These are phyloP conservation scores for Adoxophyes honmai DNA, from an alignment of 1,140 invertebrate genomes.

Conservation along the genomic window DNA sequence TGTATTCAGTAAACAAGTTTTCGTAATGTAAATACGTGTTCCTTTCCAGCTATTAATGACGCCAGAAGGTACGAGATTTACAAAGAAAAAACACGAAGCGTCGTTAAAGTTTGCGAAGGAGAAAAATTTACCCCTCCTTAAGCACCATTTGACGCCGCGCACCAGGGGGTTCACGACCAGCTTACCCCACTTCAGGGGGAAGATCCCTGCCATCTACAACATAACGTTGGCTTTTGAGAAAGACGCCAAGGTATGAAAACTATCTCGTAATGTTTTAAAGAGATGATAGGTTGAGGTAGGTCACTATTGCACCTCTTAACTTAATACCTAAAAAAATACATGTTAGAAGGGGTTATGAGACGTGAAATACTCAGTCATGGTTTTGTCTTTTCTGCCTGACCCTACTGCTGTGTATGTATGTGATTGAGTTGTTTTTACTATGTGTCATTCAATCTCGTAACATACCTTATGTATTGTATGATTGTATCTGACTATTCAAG, in stretches of 20 bases:
- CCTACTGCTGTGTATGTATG: too few relatives aligned
- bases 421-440: too few relatives aligned
- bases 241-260: conserved; percentile 74
- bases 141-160: conserved; percentile 94
- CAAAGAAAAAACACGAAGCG: conserved; percentile 89
- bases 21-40: background rate
- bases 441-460: too few relatives aligned
- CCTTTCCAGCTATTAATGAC: conserved; percentile 89
- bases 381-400: too few relatives aligned
- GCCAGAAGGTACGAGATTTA: conserved; percentile 96
- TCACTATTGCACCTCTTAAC: too few relatives aligned
- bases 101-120: conserved; percentile 92
- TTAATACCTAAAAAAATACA: too few relatives aligned
- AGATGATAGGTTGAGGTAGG: too few relatives aligned
- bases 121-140: conserved; percentile 89
- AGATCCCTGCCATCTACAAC: conserved; percentile 91
- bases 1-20: background rate
- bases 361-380: too few relatives aligned
- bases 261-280: conserved; percentile 18
- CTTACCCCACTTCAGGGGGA: conserved; percentile 83
- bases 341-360: too few relatives aligned
- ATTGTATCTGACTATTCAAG: too few relatives aligned
- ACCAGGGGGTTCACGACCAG: conserved; percentile 93
- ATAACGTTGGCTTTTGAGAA: conserved; percentile 88
- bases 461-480: too few relatives aligned